Evolutionary conservation across 2,113 vertebrate genomes (phyloP), one percentile per base, ranked within the genome.

Genomic region (Mustela nigripes): DNA sequence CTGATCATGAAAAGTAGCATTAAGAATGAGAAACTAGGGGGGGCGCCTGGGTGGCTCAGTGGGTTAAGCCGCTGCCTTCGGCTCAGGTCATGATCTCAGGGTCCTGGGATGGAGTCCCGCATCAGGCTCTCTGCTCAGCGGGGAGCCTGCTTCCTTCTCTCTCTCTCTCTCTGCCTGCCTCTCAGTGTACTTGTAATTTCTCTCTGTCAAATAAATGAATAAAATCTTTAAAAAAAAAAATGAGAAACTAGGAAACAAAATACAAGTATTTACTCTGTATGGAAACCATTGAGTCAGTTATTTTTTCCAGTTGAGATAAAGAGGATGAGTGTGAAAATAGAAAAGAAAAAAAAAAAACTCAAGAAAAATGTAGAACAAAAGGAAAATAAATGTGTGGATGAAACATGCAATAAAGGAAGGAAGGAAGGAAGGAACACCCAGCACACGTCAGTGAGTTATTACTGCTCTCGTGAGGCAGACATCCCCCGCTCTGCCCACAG

Each of bases 291-390:
- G 87, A 82, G 89, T 48, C 58, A 48, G 5, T 73, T 56, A 21
- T 62, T 60, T 74, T 58, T 69, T 58, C 39, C 93, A 84, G 71
- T 67, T 76, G 95, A 94, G 83, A 93, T 96, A 16, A 76, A 48
- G 48, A 76, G 42, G 26, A 76, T 76, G 31, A 71, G 79, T 73
- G 62, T 95, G 18, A 91, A 94, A 96, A 88, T 9, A 18, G 48
- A 48, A 79, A 95, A 74, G 12, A 71, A 48, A 97, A 76, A 76
- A 76, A 89, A 74, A 78, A 89, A 67, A 74, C 31, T 45, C 60
- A 93, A 86, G 26, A 71, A 63, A 89, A 94, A 45, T 56, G 2
- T 80, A 82, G 81, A 76, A 84, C 48, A 58, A 97, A 94, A 92
- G 69, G n/a, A 85, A 94, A 82, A 78, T 69, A 63, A 95, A 45